Conservation (phyloP, 2,113 vertebrate species). For the Leuciscus idus region DNA sequence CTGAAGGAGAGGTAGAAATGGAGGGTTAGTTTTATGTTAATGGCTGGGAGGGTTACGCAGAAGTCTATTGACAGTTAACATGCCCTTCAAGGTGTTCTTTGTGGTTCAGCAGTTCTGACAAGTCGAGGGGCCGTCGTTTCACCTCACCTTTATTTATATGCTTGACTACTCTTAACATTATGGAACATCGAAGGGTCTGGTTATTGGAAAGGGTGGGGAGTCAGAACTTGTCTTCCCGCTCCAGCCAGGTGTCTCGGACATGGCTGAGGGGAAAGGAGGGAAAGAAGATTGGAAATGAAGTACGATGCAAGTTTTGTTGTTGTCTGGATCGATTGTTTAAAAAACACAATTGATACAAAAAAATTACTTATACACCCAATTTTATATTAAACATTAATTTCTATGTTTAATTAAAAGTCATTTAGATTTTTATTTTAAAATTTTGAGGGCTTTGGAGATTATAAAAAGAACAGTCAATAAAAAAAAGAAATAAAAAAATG, state of each 20-base stretch:
- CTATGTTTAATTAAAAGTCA: too few relatives aligned
- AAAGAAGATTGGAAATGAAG: constrained; percentile 50
- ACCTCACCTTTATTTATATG: constrained; percentile 95
- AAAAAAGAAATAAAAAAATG: too few relatives aligned
- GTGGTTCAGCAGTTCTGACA: constrained; percentile 99
- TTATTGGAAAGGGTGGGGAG: constrained; percentile 66
- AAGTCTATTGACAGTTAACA: constrained; percentile 84
- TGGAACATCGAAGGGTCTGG: constrained; percentile 72
- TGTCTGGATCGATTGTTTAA: neutral
- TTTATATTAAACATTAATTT: too few relatives aligned
- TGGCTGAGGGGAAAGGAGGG: constrained; percentile 52
- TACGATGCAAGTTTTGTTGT: neutral
- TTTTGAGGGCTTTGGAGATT: too few relatives aligned
- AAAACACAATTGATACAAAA: neutral
- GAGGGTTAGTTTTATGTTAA: constrained; percentile 78
- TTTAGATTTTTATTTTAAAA: too few relatives aligned
- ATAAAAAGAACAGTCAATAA: too few relatives aligned
- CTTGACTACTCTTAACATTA: constrained; percentile 93
- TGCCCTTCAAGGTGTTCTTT: constrained; percentile 86
- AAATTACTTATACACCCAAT: too few relatives aligned
- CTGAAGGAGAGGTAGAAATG: constrained; percentile 26
- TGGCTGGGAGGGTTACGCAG: constrained; percentile 74
- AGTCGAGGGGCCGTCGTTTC: constrained; percentile 88
- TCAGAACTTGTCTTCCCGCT: constrained; percentile 54
- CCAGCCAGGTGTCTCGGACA: constrained; percentile 67